Evolutionary conservation across 2,888 invertebrate species (phyloP), one percentile per base, ranked within the genome.

Genomic region (Sminthurinus aureus): DNA sequence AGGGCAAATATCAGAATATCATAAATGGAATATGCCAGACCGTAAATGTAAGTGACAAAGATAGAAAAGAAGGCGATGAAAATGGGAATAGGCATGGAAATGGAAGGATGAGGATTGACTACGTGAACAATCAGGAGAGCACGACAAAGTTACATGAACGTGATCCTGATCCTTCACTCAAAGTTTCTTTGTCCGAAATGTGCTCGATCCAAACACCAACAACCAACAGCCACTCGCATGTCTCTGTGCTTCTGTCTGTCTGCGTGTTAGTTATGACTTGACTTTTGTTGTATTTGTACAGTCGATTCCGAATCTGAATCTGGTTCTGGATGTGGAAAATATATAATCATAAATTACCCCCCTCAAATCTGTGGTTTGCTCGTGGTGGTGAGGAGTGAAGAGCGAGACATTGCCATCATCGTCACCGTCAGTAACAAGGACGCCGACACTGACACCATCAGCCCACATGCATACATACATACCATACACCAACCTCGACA

Each of bases 311-410:
- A 38, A 2, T 58, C 4, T 58, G 58, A 6, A 38, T 12, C 3
- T 22, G 15, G n/a, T 12, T 71, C 2, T 26, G 71, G 18, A 26
- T 71, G 71, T 80, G 24, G 80, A 38, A 80, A 80, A 80, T 71
- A 38, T 38, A 80, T 15, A 80, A 80, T 80, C 80, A 80, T 80
- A 80, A 80, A 80, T 80, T 80, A 80, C 51, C 80, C 77, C 18
- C 13, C 18, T 15, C 13, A 58, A 58, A 58, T 71, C 73, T 12
- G 80, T 80, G 52, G 80, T 71, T 69, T 66, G 71, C 52, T 58
- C 58, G 58, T 58, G 58, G 18, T 15, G 58, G 58, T 15, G 13
- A 58, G 58, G 58, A 38, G 3, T 38, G 38, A n/a, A n/a, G n/a
- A n/a, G n/a, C n/a, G n/a, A n/a, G n/a, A 38, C 38, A 38, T 38